Conservation (phyloP, 2,797 vertebrate genomes). For the Danio kyathit region DNA sequence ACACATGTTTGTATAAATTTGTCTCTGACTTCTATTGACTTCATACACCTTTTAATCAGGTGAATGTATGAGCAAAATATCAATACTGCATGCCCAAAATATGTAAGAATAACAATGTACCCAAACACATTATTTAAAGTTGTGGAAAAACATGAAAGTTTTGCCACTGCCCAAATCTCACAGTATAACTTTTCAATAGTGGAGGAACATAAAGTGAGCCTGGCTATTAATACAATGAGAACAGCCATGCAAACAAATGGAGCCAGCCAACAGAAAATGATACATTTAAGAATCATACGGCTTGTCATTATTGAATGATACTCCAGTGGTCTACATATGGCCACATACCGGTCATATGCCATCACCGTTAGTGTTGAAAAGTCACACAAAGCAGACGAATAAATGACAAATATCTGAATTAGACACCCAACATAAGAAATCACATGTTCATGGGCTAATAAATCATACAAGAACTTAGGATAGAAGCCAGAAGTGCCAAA, state of each 20-base stretch:
- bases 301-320: conserved; percentile 63
- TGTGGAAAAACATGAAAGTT: conserved; percentile 61
- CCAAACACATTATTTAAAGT: conserved; percentile 58
- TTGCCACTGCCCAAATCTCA: conserved; percentile 64
- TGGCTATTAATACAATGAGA: conserved; percentile 49
- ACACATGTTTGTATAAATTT: conserved; percentile 63
- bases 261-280: conserved; percentile 56
- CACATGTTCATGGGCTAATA: conserved; percentile 46
- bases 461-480: conserved; percentile 62
- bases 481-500: conserved; percentile 61
- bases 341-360: conserved; percentile 64
- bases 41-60: conserved; percentile 49
- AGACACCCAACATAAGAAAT: conserved; percentile 60
- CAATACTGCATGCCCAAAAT: conserved; percentile 54
- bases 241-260: conserved; percentile 44
- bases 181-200: conserved; percentile 64
- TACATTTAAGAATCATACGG: conserved; percentile 43
- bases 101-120: conserved; percentile 38
- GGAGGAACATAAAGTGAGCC: conserved; percentile 58
- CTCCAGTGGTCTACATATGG: conserved; percentile 62
- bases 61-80: conserved; percentile 56
- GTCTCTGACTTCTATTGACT: conserved; percentile 47
- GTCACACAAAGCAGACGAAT: conserved; percentile 59
- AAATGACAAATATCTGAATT: conserved; percentile 59
- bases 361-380: conserved; percentile 62